Base-by-base conservation (phyloP, 1,140 invertebrate species). In the Conus betulinus region DNA sequence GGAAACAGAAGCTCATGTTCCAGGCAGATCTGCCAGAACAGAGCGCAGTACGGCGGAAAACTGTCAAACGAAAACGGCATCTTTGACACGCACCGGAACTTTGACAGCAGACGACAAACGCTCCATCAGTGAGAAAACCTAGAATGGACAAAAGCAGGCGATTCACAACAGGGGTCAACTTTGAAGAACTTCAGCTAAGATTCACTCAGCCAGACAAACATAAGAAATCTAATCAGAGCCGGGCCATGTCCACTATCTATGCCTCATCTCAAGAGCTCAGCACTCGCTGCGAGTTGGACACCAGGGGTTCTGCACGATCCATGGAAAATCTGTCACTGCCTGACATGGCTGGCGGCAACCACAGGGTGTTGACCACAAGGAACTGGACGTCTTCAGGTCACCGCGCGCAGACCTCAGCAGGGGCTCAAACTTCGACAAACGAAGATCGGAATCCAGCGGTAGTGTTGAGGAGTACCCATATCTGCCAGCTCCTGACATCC, bases 181-280 rank as follows among this genome's bases (percentile, higher is more conserved):
- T 83, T 55, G 81, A n/a, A 55, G 81, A 83, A 23, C 81, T 83
- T 11, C 81, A 83, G 81, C n/a, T 83, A 23, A 83, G 81, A 52
- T 83, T 83, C 81, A 20, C 81, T 83, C 51, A 83, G 23, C 81
- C 81, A 4, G 53, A 83, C 51, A 15, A 23, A 4, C 20, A 13
- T 10, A 83, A 55, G 52, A 53, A 25, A 23, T 6, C 10, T 52
- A 83, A 83, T 52, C 81, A 83, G 53, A 83, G 81, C 7, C 81
- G 81, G 8, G 51, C 81, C 51, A 83, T 83, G 81, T 53, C 81
- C 81, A 83, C 81, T 13, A 83, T 83, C n/a, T 83, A 55, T 52
- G 81, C 81, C 25, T 83, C 81, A 3, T 83, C 51, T 13, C 81
- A 55, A 51, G 81, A 83, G 20, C 23, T 83, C 51, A 55, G 51